Evolutionary conservation across 2,113 vertebrate species (phyloP).

Genomic region (Odocoileus virginianus): DNA sequence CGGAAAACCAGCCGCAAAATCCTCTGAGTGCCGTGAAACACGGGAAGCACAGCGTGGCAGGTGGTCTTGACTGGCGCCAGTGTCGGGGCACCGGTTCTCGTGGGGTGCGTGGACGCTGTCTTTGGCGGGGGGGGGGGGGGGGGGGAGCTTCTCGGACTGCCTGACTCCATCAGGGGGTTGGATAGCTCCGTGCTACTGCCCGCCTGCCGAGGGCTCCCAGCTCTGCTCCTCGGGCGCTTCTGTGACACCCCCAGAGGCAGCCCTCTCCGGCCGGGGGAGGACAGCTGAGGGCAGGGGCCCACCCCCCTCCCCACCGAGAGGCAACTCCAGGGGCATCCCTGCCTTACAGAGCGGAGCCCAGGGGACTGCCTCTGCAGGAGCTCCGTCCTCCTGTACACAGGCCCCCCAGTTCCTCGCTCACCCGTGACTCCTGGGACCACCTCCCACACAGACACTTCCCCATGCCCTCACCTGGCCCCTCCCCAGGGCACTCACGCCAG

Average conservation of each 20-base stretch:
- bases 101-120: rapidly evolving
- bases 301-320: background rate
- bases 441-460: rapidly evolving
- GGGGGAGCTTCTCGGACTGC: background rate
- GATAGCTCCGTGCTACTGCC: background rate
- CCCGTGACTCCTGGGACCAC: background rate
- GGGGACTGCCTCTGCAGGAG: rapidly evolving
- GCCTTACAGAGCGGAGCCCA: rapidly evolving
- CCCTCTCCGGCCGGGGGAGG: no score
- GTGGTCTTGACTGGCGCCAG: rapidly evolving
- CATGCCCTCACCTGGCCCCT: background rate
- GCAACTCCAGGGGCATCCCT: no score
- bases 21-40: background rate
- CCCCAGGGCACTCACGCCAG: background rate
- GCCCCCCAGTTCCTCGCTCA: rapidly evolving
- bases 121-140: rapidly evolving
- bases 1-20: no score
- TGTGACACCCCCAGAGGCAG: rapidly evolving
- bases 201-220: rapidly evolving
- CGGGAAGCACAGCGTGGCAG: rapidly evolving
- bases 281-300: background rate
- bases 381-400: background rate
- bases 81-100: rapidly evolving
- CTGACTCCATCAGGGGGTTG: background rate
- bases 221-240: rapidly evolving